Base-by-base conservation (phyloP, 2,113 vertebrate genomes). In the Tringa solitaria region DNA sequence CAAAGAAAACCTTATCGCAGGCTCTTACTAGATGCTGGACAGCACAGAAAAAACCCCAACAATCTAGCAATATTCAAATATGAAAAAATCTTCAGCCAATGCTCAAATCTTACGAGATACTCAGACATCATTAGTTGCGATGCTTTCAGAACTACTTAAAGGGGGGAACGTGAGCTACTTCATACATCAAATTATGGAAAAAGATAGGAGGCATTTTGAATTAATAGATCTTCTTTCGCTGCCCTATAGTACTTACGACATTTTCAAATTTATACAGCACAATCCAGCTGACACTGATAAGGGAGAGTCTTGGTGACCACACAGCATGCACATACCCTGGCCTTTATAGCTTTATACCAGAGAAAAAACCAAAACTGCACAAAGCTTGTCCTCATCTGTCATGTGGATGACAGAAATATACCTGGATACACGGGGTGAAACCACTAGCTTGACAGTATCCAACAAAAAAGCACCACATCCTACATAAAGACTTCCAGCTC, bases 241-340 rank as follows among this genome's bases (percentile, higher is more conserved):
- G 51, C 23, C 41, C 22, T 59, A 2, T 8, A 45, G 26, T 8
- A 30, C 43, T 33, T 57, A 41, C 12, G 27, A 22, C 32, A 39
- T 80, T 69, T 69, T 51, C 48, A 27, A 26, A 41, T 53, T 53
- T 9, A 46, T 11, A 51, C 24, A 64, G 37, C 24, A 39, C 48
- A 63, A 57, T 12, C 37, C 70, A 70, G 28, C 14, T 53, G 17
- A 59, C 21, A 20, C 4, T 5, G 15, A 12, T 11, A 50, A 64
- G 28, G 26, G 14, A 39, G 5, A 28, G 12, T 20, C 30, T 33
- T 64, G 37, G 35, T 17, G 33, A 57, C 35, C 21, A 16, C 7
- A 32, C 0, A 0, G 28, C 3, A 4, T 39, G 41, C 43, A 30
- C 6, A 1, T 27, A 37, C 18, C 30, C 60, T 69, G 24, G n/a